phyloP scores from a whole-genome alignment of 2,888 invertebrate genomes.

The Tryphoninae sp. region DNA sequence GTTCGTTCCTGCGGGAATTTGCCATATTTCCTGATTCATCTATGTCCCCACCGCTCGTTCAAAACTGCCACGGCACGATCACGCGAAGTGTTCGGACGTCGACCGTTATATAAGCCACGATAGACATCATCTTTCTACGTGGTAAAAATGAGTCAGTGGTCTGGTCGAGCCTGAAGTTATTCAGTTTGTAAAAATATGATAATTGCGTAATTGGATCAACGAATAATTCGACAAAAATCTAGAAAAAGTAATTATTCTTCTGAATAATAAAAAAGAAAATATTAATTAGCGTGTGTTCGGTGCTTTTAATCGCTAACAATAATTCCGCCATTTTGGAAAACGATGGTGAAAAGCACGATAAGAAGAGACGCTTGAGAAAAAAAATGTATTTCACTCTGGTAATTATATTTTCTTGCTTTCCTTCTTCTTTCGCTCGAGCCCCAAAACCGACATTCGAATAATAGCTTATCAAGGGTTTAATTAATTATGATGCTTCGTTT shows the following conservation, averaged over 20 bases:
- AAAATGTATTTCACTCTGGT: constrained; percentile 4
- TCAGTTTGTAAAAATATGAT: not conserved
- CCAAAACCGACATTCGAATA: constrained; percentile 58
- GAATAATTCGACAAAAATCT: not conserved
- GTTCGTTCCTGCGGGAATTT: constrained; percentile 60
- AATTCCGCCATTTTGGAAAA: no score
- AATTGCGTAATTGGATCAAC: not conserved
- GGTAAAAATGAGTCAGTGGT: not conserved
- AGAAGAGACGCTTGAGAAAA: not conserved
- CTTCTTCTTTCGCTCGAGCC: not conserved
- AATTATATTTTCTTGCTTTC: constrained; percentile 32
- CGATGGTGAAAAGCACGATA: not conserved
- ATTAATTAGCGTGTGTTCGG: not conserved
- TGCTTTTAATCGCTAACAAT: no score
- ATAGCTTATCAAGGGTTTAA: constrained; percentile 71
- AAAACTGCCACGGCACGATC: constrained; percentile 13
- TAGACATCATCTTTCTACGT: constrained; percentile 18
- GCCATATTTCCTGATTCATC: constrained; percentile 66
- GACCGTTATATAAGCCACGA: constrained; percentile 26
- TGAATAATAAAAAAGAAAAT: not conserved
- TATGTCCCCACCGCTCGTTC: constrained; percentile 7
- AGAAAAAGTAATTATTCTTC: constrained; percentile 8
- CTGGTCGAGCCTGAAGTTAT: not conserved
- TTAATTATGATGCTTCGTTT: constrained; percentile 73
- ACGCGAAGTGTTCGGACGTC: constrained; percentile 29